Conservation (phyloP, 2,113 vertebrate species). For the Thunnus thynnus region DNA sequence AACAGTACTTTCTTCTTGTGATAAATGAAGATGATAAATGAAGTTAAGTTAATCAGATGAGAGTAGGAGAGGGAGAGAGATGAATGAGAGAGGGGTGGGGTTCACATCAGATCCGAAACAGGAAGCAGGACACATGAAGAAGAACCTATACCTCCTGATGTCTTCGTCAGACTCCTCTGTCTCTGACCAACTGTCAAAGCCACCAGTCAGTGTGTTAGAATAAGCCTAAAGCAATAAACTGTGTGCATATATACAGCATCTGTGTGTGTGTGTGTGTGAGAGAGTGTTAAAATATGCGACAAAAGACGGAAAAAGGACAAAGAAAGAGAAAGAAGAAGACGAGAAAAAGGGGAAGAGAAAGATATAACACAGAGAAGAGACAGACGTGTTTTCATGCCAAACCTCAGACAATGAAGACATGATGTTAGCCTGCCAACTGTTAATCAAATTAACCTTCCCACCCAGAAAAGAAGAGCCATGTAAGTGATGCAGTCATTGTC, state of each 20-base stretch:
- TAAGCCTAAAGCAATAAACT: background rate
- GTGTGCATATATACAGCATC: background rate
- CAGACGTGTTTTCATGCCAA: slow-evolving; percentile 45
- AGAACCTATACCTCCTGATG: slow-evolving; percentile 72
- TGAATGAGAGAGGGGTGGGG: slow-evolving; percentile 7
- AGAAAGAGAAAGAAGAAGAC: background rate
- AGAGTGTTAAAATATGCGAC: background rate
- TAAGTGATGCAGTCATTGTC: slow-evolving; percentile 56
- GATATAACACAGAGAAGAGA: background rate
- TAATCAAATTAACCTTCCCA: slow-evolving; percentile 63
- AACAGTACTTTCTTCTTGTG: slow-evolving; percentile 34
- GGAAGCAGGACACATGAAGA: slow-evolving; percentile 33
- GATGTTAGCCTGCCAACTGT: slow-evolving; percentile 32
- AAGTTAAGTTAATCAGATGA: slow-evolving; percentile 33
- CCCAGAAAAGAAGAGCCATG: slow-evolving; percentile 43
- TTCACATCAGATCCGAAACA: slow-evolving; percentile 51
- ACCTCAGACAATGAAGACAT: slow-evolving; percentile 35
- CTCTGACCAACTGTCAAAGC: slow-evolving; percentile 81
- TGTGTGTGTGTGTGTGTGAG: background rate
- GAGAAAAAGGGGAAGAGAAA: background rate
- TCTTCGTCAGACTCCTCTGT: slow-evolving; percentile 74
- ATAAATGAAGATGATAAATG: slow-evolving; percentile 8
- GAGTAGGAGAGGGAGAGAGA: background rate
- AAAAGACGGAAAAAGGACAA: background rate
- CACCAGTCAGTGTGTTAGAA: slow-evolving; percentile 65